Conservation (phyloP, 1,140 invertebrate genomes). For the Wasmannia auropunctata region DNA sequence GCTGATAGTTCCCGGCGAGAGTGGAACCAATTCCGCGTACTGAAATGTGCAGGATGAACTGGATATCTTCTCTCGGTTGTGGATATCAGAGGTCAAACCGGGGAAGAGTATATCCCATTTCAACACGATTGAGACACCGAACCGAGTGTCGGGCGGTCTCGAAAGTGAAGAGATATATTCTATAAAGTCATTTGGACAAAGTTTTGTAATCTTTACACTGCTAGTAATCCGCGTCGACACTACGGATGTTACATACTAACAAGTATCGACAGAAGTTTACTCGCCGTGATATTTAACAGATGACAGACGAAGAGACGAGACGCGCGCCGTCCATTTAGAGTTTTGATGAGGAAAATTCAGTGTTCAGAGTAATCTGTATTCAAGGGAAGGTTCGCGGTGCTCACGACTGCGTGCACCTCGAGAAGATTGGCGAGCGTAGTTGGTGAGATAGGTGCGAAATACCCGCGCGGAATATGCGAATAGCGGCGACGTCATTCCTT, state of each 20-base stretch:
- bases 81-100: background rate
- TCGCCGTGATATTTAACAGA: background rate
- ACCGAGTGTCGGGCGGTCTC: background rate
- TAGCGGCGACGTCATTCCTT: background rate
- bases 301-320: background rate
- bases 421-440: background rate
- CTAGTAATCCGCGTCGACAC: background rate
- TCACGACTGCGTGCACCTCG: no score
- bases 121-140: background rate
- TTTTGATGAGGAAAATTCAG: slow-evolving; percentile 30
- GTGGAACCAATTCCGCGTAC: background rate
- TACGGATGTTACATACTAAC: slow-evolving; percentile 1
- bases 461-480: slow-evolving; percentile 36
- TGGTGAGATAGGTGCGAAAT: slow-evolving; percentile 26
- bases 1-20: slow-evolving; percentile 37
- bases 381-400: slow-evolving; percentile 2
- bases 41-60: background rate
- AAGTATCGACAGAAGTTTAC: background rate
- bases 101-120: background rate
- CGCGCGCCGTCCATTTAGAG: background rate
- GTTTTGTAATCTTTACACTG: background rate
- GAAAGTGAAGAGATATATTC: background rate
- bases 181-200: background rate
- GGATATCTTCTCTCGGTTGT: background rate
- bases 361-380: slow-evolving; percentile 8